A percentile compares a stretch with the other conserved stretches of the same genome.
Conservation (phyloP, 2,113 vertebrate genomes). For the Callopanchax toddi region DNA sequence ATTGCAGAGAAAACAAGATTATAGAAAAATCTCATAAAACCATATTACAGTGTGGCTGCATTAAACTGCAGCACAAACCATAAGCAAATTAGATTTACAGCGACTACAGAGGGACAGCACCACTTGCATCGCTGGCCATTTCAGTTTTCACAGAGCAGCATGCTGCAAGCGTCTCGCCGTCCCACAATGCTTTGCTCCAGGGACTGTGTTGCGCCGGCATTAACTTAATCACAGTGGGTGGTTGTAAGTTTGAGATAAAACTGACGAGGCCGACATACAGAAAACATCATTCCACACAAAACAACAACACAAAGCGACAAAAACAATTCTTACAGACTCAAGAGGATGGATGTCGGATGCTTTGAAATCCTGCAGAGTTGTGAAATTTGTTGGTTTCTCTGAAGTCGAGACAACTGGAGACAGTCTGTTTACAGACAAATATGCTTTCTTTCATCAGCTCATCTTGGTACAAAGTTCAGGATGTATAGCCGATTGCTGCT, state of each 20-base stretch:
- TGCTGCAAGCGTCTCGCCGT: conserved; percentile 16
- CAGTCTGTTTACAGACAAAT: background rate
- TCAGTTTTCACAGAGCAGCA: conserved; percentile 29
- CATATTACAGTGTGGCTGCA: conserved; percentile 44
- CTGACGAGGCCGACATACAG: background rate
- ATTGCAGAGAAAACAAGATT: conserved; percentile 62
- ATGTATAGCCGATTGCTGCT: conserved; percentile 15
- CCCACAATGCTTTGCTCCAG: conserved; percentile 66
- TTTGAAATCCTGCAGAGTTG: conserved; percentile 2
- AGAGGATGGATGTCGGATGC: background rate
- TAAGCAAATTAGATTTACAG: conserved; percentile 64
- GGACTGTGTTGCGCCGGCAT: conserved; percentile 46
- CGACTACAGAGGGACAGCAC: conserved; percentile 55
- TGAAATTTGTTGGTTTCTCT: conserved; percentile 21
- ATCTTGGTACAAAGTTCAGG: conserved; percentile 30
- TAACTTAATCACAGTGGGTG: conserved; percentile 55
- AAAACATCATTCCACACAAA: background rate
- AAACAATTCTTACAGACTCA: background rate
- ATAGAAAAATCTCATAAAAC: conserved; percentile 69
- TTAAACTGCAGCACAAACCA: conserved; percentile 50
- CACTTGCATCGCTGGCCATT: conserved; percentile 46
- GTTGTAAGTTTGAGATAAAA: conserved; percentile 42
- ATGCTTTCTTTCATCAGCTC: conserved; percentile 35
- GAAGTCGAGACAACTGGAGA: conserved; percentile 2
- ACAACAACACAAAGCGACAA: conserved; percentile 22